phyloP scores from a whole-genome alignment of 1,140 invertebrate genomes.

The Achatina immaculata region DNA sequence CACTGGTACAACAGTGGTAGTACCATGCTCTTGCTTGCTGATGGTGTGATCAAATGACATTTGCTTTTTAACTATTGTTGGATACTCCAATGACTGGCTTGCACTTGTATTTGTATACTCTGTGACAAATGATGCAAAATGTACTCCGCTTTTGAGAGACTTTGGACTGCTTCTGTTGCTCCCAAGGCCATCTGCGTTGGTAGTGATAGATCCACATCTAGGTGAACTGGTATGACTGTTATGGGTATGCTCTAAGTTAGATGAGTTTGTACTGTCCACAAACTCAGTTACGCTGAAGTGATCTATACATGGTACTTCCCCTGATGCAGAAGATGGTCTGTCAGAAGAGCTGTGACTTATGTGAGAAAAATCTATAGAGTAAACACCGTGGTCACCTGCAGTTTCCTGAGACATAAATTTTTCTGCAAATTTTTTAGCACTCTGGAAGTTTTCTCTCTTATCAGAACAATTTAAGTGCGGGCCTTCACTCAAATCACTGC shows the following conservation, averaged over 20 bases:
- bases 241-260: constrained; percentile 7
- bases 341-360: constrained; percentile 45
- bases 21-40: not conserved
- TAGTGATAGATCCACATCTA: constrained; percentile 40
- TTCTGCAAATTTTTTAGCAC: constrained; percentile 6
- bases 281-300: constrained; percentile 30
- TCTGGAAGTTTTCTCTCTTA: not conserved
- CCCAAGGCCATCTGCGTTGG: constrained; percentile 36
- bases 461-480: not conserved
- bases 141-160: constrained; percentile 61
- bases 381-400: not conserved
- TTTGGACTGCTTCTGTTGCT: constrained; percentile 60
- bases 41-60: constrained; percentile 26
- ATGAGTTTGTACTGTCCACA: constrained; percentile 24
- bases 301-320: constrained; percentile 11
- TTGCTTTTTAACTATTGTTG: constrained; percentile 42
- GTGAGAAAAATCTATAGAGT: constrained; percentile 35
- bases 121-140: constrained; percentile 54
- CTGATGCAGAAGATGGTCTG: constrained; percentile 30
- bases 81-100: constrained; percentile 34
- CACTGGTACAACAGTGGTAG: not conserved
- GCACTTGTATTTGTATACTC: constrained; percentile 39
- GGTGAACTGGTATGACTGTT: constrained; percentile 26
- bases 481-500: constrained; percentile 44
- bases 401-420: not conserved